These are phyloP conservation scores for Eupithecia exiguata DNA, from an alignment of 2,888 invertebrate species.

Conservation along the genomic window DNA sequence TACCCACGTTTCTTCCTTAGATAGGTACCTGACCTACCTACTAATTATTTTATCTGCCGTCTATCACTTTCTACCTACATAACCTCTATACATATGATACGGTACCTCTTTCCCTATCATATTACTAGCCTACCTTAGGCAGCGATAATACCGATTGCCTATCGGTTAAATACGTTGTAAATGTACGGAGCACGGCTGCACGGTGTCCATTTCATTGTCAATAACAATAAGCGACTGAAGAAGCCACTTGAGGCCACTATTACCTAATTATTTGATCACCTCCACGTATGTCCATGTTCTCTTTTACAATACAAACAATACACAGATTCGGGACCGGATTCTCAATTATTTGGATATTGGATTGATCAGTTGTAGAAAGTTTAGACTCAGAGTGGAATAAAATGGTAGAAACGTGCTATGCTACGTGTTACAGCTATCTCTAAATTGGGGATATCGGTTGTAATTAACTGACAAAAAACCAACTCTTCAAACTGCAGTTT, in stretches of 20 bases:
- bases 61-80: background rate
- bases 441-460: no score
- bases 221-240: constrained; percentile 17
- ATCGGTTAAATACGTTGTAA: background rate
- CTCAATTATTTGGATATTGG: background rate
- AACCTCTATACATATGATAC: background rate
- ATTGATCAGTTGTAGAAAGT: background rate
- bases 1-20: no score
- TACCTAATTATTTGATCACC: constrained; percentile 27
- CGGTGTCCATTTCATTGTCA: constrained; percentile 20
- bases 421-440: background rate
- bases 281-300: background rate
- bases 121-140: background rate
- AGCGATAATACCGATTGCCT: background rate
- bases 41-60: background rate
- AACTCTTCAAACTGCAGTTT: no score
- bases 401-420: background rate
- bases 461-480: no score
- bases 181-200: background rate
- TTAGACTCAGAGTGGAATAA: background rate
- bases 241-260: constrained; percentile 28
- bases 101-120: background rate
- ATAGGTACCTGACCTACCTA: background rate
- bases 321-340: constrained; percentile 8
- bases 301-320: constrained; percentile 16